A percentile compares a stretch with the other conserved stretches of the same genome.
These are phyloP conservation scores for Garrulus glandarius DNA, from an alignment of 2,797 vertebrate genomes.

Conservation along the genomic window DNA sequence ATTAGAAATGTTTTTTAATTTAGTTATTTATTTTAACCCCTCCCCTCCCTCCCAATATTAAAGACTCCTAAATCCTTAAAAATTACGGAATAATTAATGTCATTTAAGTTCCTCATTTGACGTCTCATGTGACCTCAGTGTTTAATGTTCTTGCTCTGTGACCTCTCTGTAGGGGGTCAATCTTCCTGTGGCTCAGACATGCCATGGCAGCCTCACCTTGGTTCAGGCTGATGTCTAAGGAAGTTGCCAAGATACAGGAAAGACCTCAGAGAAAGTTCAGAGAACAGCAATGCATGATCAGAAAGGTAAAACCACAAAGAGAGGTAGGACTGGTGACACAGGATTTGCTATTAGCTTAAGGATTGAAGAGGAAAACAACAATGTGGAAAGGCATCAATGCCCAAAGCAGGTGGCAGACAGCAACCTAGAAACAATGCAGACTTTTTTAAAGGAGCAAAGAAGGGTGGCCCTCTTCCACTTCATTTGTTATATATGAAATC, in stretches of 20 bases:
- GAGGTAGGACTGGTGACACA: background rate
- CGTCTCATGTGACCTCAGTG: background rate
- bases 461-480: background rate
- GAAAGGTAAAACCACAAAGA: background rate
- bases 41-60: background rate
- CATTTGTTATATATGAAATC: no score
- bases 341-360: background rate
- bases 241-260: background rate
- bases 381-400: background rate
- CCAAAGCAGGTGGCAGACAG: background rate
- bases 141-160: background rate
- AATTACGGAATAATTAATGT: background rate
- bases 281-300: fast-evolving
- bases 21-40: background rate
- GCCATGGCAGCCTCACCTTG: background rate
- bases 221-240: background rate
- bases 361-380: background rate
- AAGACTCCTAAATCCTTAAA: background rate
- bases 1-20: background rate
- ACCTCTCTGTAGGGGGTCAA: background rate
- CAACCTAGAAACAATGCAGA: background rate
- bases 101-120: background rate
- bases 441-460: background rate
- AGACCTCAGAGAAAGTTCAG: background rate
- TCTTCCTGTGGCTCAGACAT: background rate